A percentile compares a stretch with the other conserved stretches of the same genome.
phyloP scores from a whole-genome alignment of 2,113 vertebrate species.

The Bungarus multicinctus region DNA sequence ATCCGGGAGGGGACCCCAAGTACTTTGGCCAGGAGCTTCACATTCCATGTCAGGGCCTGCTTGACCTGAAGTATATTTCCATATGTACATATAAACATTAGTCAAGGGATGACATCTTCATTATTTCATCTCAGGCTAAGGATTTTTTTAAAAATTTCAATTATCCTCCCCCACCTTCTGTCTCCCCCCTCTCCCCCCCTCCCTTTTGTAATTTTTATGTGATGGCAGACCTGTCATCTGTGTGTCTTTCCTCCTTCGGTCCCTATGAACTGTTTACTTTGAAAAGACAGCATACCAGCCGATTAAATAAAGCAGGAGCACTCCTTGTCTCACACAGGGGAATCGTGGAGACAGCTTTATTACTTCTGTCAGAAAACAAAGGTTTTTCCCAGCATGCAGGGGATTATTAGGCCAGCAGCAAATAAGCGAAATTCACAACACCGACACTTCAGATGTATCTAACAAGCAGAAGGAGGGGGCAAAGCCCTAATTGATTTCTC shows the following conservation, averaged over 20 bases:
- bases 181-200: not conserved
- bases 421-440: constrained; percentile 63
- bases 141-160: constrained; percentile 46
- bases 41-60: constrained; percentile 60
- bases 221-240: constrained; percentile 47
- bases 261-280: constrained; percentile 75
- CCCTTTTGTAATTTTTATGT: constrained; percentile 34
- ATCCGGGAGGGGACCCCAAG: constrained; percentile 47
- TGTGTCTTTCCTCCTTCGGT: constrained; percentile 65
- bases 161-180: not conserved
- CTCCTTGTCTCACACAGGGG: constrained; percentile 73
- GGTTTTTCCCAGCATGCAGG: constrained; percentile 72
- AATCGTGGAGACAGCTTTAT: constrained; percentile 76
- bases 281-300: constrained; percentile 70
- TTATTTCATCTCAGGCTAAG: constrained; percentile 50
- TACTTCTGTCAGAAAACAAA: constrained; percentile 81
- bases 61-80: constrained; percentile 60
- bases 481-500: constrained; percentile 70
- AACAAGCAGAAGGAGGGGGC: not conserved
- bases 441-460: constrained; percentile 70
- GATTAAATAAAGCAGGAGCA: constrained; percentile 75
- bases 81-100: not conserved
- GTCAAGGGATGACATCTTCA: not conserved
- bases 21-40: constrained; percentile 57
- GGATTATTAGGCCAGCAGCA: constrained; percentile 75